Evolutionary conservation across 2,797 vertebrate genomes (phyloP).

Genomic region (Cephalopachus bancanus): DNA sequence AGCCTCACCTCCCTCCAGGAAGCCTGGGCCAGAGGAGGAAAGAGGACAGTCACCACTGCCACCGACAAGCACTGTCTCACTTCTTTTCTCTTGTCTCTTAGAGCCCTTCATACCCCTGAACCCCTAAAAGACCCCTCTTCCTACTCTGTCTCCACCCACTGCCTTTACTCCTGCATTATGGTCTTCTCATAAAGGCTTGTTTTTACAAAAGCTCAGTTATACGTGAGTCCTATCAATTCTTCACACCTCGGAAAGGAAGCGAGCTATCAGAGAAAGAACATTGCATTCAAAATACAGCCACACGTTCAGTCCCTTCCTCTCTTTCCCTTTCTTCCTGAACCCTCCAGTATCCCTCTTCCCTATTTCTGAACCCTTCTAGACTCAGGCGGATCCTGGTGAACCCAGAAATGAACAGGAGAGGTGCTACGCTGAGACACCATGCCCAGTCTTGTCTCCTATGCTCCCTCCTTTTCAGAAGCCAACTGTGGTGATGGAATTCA

Average conservation of each 20-base stretch:
- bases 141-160: background rate
- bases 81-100: background rate
- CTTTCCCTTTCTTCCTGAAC: background rate
- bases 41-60: no score
- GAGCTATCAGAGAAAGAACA: background rate
- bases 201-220: background rate
- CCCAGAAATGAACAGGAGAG: background rate
- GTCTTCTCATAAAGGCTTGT: slow-evolving; percentile 6
- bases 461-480: background rate
- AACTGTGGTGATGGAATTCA: background rate
- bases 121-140: background rate
- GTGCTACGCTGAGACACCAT: background rate
- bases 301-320: background rate
- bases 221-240: background rate
- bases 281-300: background rate
- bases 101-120: background rate
- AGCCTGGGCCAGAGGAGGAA: background rate
- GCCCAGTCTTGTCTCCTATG: background rate
- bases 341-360: background rate
- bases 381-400: background rate
- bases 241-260: background rate
- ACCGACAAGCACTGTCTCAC: background rate
- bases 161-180: background rate
- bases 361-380: background rate
- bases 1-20: background rate